Conservation (phyloP, 1,140 invertebrate species). For the Pantala flavescens region DNA sequence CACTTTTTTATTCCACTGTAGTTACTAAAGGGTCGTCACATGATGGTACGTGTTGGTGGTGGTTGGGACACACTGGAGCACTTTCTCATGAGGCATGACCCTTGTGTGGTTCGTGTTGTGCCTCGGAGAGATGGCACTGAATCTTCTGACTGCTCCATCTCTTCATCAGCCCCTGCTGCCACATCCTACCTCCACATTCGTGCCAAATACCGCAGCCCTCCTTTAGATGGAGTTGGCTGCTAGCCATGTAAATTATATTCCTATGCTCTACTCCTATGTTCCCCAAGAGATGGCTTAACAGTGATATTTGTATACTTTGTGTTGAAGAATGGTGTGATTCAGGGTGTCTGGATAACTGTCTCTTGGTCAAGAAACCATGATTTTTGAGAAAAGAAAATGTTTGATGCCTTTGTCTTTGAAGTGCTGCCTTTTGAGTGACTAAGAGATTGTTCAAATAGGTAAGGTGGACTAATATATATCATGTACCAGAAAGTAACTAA, state of each 20-base stretch:
- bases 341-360: no score
- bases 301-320: no score
- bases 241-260: background rate
- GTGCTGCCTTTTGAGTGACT: no score
- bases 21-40: constrained; percentile 74
- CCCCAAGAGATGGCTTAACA: no score
- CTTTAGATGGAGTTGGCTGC: constrained; percentile 24
- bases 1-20: constrained; percentile 36
- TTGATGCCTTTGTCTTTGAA: no score
- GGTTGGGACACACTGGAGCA: constrained; percentile 89
- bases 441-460: no score
- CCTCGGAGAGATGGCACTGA: constrained; percentile 29
- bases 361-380: no score
- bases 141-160: constrained; percentile 33
- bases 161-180: constrained; percentile 32
- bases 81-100: constrained; percentile 81
- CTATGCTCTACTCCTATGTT: no score
- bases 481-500: no score
- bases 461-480: no score
- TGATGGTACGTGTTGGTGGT: constrained; percentile 89
- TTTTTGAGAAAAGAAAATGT: no score
- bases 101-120: constrained; percentile 67
- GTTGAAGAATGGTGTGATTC: no score
- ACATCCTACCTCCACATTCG: constrained; percentile 53
- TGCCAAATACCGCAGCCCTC: constrained; percentile 58